Evolutionary conservation across 2,113 vertebrate genomes (phyloP).

Genomic region (Chionomys nivalis): DNA sequence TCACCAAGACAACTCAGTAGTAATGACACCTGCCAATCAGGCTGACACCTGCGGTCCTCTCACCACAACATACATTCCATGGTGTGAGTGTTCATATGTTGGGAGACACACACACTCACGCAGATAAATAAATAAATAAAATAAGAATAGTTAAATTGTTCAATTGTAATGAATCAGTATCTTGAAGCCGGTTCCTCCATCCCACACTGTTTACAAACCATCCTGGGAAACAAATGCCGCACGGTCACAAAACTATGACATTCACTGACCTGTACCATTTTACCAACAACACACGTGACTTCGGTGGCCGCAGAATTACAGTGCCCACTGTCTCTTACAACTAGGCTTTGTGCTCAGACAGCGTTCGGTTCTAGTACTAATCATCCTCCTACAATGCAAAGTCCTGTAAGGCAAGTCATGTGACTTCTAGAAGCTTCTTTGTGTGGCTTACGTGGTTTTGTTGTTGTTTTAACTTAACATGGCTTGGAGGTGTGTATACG

Average conservation of each 20-base stretch:
- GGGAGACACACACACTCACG: background rate
- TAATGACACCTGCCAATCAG: background rate
- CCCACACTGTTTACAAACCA: background rate
- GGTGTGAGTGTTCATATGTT: background rate
- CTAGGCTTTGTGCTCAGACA: background rate
- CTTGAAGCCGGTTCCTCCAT: background rate
- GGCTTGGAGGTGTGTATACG: background rate
- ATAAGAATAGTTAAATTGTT: background rate
- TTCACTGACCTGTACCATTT: background rate
- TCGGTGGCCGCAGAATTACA: background rate
- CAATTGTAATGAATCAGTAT: background rate
- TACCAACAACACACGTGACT: background rate
- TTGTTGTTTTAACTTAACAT: background rate
- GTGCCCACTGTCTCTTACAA: background rate
- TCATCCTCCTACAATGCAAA: background rate
- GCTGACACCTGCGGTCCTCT: background rate
- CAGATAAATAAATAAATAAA: background rate
- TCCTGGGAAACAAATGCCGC: background rate
- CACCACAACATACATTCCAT: background rate
- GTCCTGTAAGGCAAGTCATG: constrained; percentile 19
- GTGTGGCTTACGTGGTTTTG: background rate
- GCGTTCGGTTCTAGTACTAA: background rate
- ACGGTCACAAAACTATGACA: background rate
- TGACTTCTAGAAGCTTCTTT: constrained; percentile 23
- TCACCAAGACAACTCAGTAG: background rate